These are phyloP conservation scores for Anguilla rostrata DNA, from an alignment of 2,113 vertebrate genomes.

Conservation along the genomic window DNA sequence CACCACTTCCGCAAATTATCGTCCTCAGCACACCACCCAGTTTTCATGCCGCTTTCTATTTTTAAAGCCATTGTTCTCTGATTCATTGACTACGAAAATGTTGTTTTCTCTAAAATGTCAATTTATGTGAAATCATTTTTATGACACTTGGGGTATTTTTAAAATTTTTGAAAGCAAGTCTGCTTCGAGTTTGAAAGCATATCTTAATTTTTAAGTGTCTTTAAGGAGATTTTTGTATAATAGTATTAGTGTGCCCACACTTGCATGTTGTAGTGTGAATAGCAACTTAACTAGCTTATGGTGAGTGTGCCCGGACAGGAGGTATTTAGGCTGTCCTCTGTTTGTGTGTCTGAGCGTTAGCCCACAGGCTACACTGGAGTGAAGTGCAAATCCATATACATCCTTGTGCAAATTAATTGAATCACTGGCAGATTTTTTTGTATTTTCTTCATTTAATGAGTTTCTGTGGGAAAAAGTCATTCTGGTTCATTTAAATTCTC, in stretches of 20 bases:
- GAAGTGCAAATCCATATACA: too few relatives aligned
- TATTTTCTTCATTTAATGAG: too few relatives aligned
- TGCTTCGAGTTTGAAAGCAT: neutral
- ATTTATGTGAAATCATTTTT: neutral
- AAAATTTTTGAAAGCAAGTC: too few relatives aligned
- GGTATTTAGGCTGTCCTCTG: neutral
- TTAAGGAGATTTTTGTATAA: neutral
- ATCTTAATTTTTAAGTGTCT: neutral
- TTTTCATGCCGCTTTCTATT: neutral
- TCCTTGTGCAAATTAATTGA: too few relatives aligned
- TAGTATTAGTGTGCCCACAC: neutral
- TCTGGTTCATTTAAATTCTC: neutral
- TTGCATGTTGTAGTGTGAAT: neutral
- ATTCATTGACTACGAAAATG: neutral
- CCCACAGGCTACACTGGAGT: too few relatives aligned
- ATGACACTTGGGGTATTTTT: too few relatives aligned
- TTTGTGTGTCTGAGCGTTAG: neutral
- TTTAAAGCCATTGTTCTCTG: conserved; percentile 10
- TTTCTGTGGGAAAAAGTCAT: too few relatives aligned
- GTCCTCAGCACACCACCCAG: neutral
- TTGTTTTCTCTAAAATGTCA: neutral
- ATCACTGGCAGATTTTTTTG: too few relatives aligned
- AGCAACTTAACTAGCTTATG: neutral
- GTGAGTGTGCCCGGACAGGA: neutral
- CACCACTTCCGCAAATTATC: conserved; percentile 44